Conservation (phyloP, 2,888 invertebrate genomes). For the Thymelicus lineola region DNA sequence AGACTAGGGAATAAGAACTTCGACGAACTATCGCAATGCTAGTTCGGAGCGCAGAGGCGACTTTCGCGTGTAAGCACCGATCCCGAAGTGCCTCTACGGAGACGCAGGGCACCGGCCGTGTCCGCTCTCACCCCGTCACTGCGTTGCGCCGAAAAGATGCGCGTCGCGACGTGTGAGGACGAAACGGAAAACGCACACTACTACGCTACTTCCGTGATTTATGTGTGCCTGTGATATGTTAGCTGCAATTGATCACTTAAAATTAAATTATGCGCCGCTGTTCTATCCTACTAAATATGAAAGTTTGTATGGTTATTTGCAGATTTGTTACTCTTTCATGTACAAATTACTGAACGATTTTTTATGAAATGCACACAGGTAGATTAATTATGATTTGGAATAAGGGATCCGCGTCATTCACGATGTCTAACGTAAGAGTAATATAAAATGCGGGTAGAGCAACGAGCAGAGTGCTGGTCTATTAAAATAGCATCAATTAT, state of each 20-base stretch:
- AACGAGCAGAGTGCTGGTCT: no score
- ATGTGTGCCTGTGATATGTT: slow-evolving; percentile 14
- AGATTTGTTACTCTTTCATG: no score
- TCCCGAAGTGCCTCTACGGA: not conserved
- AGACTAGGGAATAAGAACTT: not conserved
- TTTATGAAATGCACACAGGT: no score
- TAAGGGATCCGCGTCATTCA: no score
- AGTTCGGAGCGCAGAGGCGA: slow-evolving; percentile 26
- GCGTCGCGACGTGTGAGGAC: slow-evolving; percentile 15
- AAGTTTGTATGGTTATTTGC: no score
- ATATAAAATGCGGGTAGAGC: no score
- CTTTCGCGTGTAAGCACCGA: slow-evolving; percentile 18
- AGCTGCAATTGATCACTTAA: slow-evolving; percentile 28
- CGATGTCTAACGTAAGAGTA: no score
- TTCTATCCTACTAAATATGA: no score
- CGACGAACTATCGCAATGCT: slow-evolving; percentile 13
- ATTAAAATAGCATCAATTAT: no score
- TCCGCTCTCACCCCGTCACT: slow-evolving; percentile 25
- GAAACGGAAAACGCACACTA: slow-evolving; percentile 27
- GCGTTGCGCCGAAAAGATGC: slow-evolving; percentile 21
- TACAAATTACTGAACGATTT: no score
- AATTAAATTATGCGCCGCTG: not conserved
- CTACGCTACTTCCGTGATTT: slow-evolving; percentile 14
- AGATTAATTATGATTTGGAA: no score
- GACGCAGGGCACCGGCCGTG: slow-evolving; percentile 9